Evolutionary conservation across 2,888 invertebrate species (phyloP).

Genomic region (Urechis unicinctus): DNA sequence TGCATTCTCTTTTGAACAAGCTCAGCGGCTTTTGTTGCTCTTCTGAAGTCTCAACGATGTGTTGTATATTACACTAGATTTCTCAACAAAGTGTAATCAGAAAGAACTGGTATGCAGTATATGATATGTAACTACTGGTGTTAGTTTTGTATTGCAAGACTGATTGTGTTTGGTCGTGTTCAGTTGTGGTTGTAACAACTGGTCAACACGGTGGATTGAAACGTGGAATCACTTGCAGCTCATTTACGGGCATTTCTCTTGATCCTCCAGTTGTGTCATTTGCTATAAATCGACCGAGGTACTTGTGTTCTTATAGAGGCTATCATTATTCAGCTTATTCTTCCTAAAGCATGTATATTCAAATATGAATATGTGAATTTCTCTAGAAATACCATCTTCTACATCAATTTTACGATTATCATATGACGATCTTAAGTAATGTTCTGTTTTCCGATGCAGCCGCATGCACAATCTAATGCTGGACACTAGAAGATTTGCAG

Average conservation of each 20-base stretch:
- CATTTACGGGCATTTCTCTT: constrained; percentile 42
- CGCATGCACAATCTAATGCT: constrained; percentile 37
- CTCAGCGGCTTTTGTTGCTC: too few relatives aligned
- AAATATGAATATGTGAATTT: too few relatives aligned
- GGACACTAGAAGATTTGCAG: constrained; percentile 36
- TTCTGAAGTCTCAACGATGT: too few relatives aligned
- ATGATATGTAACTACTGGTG: too few relatives aligned
- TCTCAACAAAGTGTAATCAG: too few relatives aligned
- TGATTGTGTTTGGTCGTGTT: constrained; percentile 10
- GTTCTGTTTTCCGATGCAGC: constrained; percentile 19
- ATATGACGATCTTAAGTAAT: too few relatives aligned
- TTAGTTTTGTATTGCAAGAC: not conserved
- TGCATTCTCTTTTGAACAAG: too few relatives aligned
- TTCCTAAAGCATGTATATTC: too few relatives aligned
- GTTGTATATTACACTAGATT: too few relatives aligned
- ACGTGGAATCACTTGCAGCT: constrained; percentile 45
- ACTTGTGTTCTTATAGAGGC: constrained; percentile 4
- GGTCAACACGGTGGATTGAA: constrained; percentile 31
- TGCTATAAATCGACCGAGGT: constrained; percentile 42
- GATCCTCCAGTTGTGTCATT: constrained; percentile 42
- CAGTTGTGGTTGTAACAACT: constrained; percentile 43
- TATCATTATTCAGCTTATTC: not conserved
- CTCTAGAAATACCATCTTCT: too few relatives aligned
- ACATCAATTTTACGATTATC: too few relatives aligned
- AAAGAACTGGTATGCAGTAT: too few relatives aligned